These are phyloP conservation scores for Epizoanthus scotinus DNA, from an alignment of 92 coral and sea anemone genomes.

Conservation along the genomic window DNA sequence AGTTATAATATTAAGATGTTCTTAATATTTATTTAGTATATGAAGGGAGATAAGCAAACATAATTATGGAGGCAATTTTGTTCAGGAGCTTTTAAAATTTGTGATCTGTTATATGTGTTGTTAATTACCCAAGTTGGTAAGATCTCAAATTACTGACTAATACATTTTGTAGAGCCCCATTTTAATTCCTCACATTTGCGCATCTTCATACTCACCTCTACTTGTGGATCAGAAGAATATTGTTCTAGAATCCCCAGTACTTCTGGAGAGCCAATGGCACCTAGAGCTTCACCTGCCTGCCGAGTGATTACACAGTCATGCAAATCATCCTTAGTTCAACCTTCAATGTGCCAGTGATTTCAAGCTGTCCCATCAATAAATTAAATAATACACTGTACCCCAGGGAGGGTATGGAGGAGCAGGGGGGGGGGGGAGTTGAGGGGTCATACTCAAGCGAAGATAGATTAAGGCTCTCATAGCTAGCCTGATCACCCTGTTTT, in stretches of 20 bases:
- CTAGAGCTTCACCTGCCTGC: constrained; percentile 99
- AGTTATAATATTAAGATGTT: too few relatives aligned
- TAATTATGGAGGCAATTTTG: too few relatives aligned
- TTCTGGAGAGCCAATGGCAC: constrained; percentile 89
- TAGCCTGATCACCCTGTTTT: too few relatives aligned
- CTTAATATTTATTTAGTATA: too few relatives aligned
- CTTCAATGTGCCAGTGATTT: too few relatives aligned
- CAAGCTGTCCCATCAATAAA: neutral
- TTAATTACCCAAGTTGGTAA: neutral
- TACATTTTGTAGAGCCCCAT: too few relatives aligned
- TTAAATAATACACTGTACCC: too few relatives aligned
- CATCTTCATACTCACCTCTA: constrained; percentile 60
- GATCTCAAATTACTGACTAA: neutral
- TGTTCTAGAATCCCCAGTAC: constrained; percentile 72
- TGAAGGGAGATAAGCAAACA: too few relatives aligned
- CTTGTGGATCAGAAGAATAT: constrained; percentile 71
- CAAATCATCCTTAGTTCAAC: neutral
- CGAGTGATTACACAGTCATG: neutral
- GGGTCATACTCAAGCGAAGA: neutral
- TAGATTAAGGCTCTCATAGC: too few relatives aligned
- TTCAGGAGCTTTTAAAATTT: too few relatives aligned
- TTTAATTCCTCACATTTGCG: neutral
- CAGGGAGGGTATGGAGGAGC: too few relatives aligned
- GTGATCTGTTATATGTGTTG: too few relatives aligned
- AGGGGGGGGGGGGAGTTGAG: neutral